These are phyloP conservation scores for Hyaena hyaena DNA, from an alignment of 2,113 vertebrate genomes.

Conservation along the genomic window DNA sequence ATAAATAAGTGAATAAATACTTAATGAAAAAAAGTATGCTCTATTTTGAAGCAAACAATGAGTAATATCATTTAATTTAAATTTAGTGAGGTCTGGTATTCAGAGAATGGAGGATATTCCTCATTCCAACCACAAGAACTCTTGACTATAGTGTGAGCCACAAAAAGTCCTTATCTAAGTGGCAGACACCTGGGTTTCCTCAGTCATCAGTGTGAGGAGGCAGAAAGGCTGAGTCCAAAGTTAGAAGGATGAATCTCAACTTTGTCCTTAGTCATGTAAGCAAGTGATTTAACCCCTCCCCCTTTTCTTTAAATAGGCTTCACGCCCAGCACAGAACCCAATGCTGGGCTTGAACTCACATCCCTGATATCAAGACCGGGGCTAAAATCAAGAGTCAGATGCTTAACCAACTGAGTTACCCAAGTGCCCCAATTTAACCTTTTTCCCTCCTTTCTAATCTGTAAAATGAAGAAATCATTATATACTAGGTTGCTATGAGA, in stretches of 20 bases:
- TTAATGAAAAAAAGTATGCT: neutral
- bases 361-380: too few relatives aligned
- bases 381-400: too few relatives aligned
- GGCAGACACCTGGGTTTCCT: neutral
- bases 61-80: constrained; percentile 17
- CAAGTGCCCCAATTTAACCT: neutral
- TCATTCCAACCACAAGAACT: neutral
- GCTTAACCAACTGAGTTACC: too few relatives aligned
- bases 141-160: neutral
- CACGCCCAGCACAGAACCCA: too few relatives aligned
- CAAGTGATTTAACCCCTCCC: neutral
- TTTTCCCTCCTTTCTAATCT: neutral
- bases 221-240: neutral
- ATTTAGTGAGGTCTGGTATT: neutral
- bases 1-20: too few relatives aligned
- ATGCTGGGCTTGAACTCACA: too few relatives aligned
- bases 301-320: too few relatives aligned
- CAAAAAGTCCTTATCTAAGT: neutral
- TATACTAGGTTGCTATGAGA: neutral
- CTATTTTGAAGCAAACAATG: neutral
- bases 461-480: constrained; percentile 1
- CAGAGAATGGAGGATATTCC: neutral
- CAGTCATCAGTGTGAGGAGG: neutral
- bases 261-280: neutral
- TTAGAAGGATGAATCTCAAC: neutral